phyloP scores from a whole-genome alignment of 1,140 invertebrate genomes.

The Drosophila novamexicana region DNA sequence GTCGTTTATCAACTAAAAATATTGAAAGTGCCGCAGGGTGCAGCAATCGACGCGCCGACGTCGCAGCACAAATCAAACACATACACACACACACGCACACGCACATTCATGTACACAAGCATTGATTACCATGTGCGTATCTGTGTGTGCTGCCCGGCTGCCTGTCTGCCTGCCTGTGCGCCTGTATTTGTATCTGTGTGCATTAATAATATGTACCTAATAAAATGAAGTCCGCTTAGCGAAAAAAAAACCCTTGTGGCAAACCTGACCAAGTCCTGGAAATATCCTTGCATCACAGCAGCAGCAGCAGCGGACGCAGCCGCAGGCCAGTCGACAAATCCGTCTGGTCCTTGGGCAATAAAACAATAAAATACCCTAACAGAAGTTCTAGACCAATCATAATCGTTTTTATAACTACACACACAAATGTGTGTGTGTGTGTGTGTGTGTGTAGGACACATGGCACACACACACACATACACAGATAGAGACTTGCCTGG shows the following conservation, averaged over 20 bases:
- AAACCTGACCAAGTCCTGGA: constrained; percentile 49
- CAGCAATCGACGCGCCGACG: constrained; percentile 39
- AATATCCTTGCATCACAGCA: constrained; percentile 63
- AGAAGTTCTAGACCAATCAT: constrained; percentile 74
- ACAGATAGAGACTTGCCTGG: constrained; percentile 7
- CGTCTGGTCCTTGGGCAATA: constrained; percentile 62
- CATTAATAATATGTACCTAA: constrained; percentile 66
- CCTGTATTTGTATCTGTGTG: constrained; percentile 4
- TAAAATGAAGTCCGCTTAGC: constrained; percentile 71
- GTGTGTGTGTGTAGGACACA: constrained; percentile 29
- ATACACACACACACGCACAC: constrained; percentile 34
- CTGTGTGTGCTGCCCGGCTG: constrained; percentile 20
- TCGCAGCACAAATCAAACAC: constrained; percentile 46
- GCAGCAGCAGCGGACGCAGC: constrained; percentile 36
- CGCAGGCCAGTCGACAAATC: constrained; percentile 38
- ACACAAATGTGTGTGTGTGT: constrained; percentile 11
- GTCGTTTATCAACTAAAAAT: constrained; percentile 84
- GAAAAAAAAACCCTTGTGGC: constrained; percentile 56
- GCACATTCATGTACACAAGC: constrained; percentile 10
- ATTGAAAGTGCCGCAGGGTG: constrained; percentile 56
- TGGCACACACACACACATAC: constrained; percentile 33
- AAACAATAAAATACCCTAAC: constrained; percentile 69
- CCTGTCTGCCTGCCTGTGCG: constrained; percentile 36
- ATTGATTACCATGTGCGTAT: constrained; percentile 16
- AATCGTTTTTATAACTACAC: constrained; percentile 78